Conservation (phyloP, 2,797 vertebrate genomes). For the Champsocephalus gunnari region DNA sequence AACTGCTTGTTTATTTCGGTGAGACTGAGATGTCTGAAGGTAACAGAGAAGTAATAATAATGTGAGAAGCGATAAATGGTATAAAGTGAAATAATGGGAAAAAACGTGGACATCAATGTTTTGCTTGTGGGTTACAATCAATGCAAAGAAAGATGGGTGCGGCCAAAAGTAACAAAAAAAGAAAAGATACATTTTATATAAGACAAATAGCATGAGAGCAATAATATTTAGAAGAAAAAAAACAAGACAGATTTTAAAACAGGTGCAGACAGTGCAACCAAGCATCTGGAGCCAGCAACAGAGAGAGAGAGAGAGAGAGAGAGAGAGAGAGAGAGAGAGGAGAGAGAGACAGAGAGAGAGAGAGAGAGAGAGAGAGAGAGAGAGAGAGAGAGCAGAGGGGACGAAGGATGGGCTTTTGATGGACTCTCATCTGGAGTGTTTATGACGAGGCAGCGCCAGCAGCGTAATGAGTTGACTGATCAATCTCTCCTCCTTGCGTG, state of each 20-base stretch:
- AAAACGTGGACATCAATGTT: constrained; percentile 11
- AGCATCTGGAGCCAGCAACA: constrained; percentile 44
- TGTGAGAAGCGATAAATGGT: neutral
- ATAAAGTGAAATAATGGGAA: neutral
- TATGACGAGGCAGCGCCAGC: constrained; percentile 82
- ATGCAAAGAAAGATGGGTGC: constrained; percentile 2
- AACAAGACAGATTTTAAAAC: constrained; percentile 23
- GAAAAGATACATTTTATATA: constrained; percentile 23
- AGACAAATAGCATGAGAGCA: constrained; percentile 30
- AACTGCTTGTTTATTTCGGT: constrained; percentile 19
- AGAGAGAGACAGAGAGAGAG: constrained; percentile 50
- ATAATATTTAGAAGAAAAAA: constrained; percentile 16
- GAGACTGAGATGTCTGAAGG: neutral
- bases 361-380: constrained; percentile 43
- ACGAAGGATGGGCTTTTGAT: constrained; percentile 79
- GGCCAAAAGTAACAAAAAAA: neutral
- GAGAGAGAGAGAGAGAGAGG: constrained; percentile 37
- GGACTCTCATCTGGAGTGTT: constrained; percentile 81
- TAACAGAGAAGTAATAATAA: neutral
- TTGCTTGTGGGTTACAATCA: constrained; percentile 4
- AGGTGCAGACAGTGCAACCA: constrained; percentile 58
- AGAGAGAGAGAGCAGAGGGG: constrained; percentile 28
- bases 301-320: constrained; percentile 31
- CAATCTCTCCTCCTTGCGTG: constrained; percentile 84
- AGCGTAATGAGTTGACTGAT: constrained; percentile 91